Percentiles rank a stretch among this genome's conserved stretches.
Conservation (phyloP, 2,888 invertebrate genomes). For the Lamellibrachia satsuma region DNA sequence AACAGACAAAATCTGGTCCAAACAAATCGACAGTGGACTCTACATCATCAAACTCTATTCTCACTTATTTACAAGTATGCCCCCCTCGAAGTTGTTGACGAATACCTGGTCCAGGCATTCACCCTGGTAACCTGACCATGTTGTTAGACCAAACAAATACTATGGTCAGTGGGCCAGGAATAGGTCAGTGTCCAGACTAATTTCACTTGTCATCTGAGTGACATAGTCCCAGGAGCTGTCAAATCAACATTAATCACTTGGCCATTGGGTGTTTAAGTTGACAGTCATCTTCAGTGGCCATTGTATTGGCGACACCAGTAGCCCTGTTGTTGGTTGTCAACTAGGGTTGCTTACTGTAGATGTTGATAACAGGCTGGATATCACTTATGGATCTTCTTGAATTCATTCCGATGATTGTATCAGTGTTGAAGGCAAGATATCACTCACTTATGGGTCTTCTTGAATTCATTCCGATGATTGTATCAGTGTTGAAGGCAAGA, state of each 20-base stretch:
- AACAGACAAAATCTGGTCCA: not conserved
- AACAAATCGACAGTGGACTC: not conserved
- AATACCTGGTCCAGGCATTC: not conserved
- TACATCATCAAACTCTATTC: not conserved
- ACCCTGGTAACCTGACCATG: not conserved
- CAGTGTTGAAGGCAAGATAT: not conserved
- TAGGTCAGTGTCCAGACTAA: slow-evolving; percentile 5
- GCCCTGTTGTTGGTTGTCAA: not conserved
- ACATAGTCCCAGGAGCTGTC: not conserved
- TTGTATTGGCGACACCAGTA: not conserved
- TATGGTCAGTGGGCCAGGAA: not conserved
- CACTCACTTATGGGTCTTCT: not conserved
- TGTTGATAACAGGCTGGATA: not conserved
- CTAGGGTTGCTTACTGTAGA: not conserved
- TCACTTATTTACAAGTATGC: not conserved
- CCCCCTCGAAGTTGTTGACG: not conserved
- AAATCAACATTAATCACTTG: slow-evolving; percentile 17
- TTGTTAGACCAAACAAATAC: not conserved
- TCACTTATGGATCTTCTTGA: not conserved
- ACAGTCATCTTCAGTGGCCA: not conserved
- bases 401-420: not conserved
- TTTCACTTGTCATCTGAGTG: not conserved
- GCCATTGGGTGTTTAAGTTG: not conserved
- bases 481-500: not conserved
- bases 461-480: not conserved